These are phyloP conservation scores for Tichodroma muraria DNA, from an alignment of 2,113 vertebrate genomes.

Conservation along the genomic window DNA sequence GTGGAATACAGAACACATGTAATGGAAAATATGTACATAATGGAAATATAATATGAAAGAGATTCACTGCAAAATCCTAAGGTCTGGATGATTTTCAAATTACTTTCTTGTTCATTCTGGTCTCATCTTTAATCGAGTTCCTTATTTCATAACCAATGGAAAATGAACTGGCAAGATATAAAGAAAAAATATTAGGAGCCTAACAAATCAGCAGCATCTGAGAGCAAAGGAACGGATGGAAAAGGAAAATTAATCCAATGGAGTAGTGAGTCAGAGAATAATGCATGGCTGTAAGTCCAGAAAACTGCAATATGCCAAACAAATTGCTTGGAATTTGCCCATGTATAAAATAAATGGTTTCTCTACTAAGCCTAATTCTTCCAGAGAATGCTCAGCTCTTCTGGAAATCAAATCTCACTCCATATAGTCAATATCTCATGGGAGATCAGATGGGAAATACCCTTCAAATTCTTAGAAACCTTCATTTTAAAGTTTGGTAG, in stretches of 20 bases:
- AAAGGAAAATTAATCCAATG: not conserved
- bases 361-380: not conserved
- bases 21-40: not conserved
- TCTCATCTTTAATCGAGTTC: not conserved
- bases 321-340: not conserved
- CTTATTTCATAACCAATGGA: not conserved
- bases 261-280: not conserved
- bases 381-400: not conserved
- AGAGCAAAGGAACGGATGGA: not conserved
- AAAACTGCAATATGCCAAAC: not conserved
- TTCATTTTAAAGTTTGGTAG: not conserved
- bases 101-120: not conserved
- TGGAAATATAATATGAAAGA: not conserved
- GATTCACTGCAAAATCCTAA: not conserved
- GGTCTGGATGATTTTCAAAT: not conserved
- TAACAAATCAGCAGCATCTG: not conserved
- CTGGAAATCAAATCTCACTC: not conserved
- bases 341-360: not conserved
- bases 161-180: not conserved
- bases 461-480: not conserved
- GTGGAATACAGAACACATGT: not conserved
- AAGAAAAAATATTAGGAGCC: not conserved
- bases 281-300: not conserved
- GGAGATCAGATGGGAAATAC: not conserved
- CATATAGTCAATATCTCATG: not conserved